Base-by-base conservation (phyloP, 2,113 vertebrate genomes). In the Cepphus grylle region DNA sequence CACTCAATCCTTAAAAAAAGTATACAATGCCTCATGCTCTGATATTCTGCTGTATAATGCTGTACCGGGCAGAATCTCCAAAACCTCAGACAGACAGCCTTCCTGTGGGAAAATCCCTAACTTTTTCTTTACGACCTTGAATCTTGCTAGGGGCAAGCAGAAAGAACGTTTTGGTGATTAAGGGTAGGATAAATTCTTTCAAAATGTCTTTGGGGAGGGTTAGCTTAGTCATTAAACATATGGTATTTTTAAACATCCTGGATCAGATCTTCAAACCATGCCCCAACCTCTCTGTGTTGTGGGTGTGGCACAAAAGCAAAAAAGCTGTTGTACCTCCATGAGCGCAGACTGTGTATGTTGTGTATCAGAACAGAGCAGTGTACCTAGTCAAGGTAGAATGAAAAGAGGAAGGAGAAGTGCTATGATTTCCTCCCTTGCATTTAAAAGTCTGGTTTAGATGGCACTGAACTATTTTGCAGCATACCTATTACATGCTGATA, bases 401-500 rank as follows among this genome's bases (percentile, higher is more conserved):
- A 71, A 13, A 53, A 80, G 9, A 63, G 8, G 16, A 69, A 77
- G 15, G 4, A 72, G 96, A 84, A 86, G 22, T 50, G 23, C 15
- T 58, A 3, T 3, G 3, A 7, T 25, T 67, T 59, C 43, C 11
- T 71, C 12, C 27, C 8, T 77, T 81, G 18, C 18, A 49, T 78
- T 81, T 94, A 93, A 73, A 84, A 79, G 53, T 79, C 67, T 94
- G 36, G 34, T 79, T 97, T 94, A 95, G 73, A 93, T 92, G 55
- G 32, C 56, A 91, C 14, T 82, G 86, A 96, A 94, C 36, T 94
- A 56, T 96, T 96, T 90, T 93, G 61, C 73, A 72, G 85, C 4
- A 1, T 88, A 93, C 83, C 81, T 91, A 63, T 81, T 92, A 59
- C 8, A 50, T 15, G 20, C 3, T 92, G 20, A 90, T 73, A 82